These are phyloP conservation scores for Zaprionus lachaisei DNA, from an alignment of 1,140 invertebrate species.

Conservation along the genomic window DNA sequence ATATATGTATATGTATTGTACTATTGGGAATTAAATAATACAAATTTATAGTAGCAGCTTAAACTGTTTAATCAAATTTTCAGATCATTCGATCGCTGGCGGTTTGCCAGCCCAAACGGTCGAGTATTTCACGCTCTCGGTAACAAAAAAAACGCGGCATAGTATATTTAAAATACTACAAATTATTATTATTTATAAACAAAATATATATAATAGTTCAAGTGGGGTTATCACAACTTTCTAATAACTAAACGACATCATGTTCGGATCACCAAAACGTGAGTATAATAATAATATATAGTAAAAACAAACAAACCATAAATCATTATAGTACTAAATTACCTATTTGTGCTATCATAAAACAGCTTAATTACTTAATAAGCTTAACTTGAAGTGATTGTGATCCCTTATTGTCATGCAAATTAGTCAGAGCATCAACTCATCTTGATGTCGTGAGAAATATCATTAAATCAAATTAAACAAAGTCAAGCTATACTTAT, in stretches of 20 bases:
- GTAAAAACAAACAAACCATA: background rate
- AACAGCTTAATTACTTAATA: background rate
- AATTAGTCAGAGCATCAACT: background rate
- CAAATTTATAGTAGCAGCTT: slow-evolving; percentile 38
- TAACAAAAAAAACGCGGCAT: background rate
- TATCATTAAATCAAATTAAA: background rate
- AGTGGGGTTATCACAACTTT: background rate
- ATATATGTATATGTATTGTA: background rate
- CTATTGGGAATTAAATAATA: slow-evolving; percentile 28
- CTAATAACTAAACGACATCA: background rate
- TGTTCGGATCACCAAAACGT: slow-evolving; percentile 33
- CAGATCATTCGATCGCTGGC: slow-evolving; percentile 46
- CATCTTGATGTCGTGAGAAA: background rate
- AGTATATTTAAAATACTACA: background rate
- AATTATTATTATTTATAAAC: background rate
- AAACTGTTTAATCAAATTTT: slow-evolving; percentile 38
- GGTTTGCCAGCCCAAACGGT: slow-evolving; percentile 24
- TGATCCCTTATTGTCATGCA: background rate
- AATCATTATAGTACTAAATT: background rate
- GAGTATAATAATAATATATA: slow-evolving; percentile 16
- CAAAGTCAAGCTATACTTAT: background rate
- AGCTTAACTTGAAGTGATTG: background rate
- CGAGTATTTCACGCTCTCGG: background rate
- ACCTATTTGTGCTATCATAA: background rate
- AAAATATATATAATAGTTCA: background rate